These are phyloP conservation scores for Esox lucius DNA, from an alignment of 2,797 vertebrate genomes.

Conservation along the genomic window DNA sequence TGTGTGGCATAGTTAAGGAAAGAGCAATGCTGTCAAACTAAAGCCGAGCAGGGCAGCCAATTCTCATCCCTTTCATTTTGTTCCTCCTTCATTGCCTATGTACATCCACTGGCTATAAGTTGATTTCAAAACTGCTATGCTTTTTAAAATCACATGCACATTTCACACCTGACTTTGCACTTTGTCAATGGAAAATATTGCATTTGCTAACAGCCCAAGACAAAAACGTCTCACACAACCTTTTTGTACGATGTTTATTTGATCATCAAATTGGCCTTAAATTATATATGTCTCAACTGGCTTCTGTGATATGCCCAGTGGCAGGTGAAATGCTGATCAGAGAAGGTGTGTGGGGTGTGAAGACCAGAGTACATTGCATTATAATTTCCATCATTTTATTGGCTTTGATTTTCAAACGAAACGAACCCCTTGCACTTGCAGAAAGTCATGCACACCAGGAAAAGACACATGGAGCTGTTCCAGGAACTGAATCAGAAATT, in stretches of 20 bases:
- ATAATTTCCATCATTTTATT: conserved; percentile 69
- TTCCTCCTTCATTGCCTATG: conserved; percentile 70
- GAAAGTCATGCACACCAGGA: conserved; percentile 99
- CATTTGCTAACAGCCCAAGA: conserved; percentile 59
- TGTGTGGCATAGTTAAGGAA: conserved; percentile 71
- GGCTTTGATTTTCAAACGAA: conserved; percentile 72
- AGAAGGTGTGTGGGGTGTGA: conserved; percentile 57
- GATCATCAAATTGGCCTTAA: not conserved
- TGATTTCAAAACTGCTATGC: conserved; percentile 71
- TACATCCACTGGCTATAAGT: conserved; percentile 76
- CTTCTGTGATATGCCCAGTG: conserved; percentile 26
- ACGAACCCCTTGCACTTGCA: conserved; percentile 83
- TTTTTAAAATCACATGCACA: conserved; percentile 74
- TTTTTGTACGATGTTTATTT: conserved; percentile 51
- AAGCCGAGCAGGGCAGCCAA: conserved; percentile 74
- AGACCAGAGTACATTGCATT: conserved; percentile 61
- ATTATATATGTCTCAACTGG: not conserved
- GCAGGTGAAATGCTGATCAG: conserved; percentile 66
- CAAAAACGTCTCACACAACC: conserved; percentile 42
- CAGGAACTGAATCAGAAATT: conserved; percentile 99
- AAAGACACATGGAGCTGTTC: conserved; percentile 99
- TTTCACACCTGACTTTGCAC: conserved; percentile 72
- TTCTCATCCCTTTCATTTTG: conserved; percentile 69
- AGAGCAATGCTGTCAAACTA: conserved; percentile 77
- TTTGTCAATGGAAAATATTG: conserved; percentile 57